Percentiles rank a stretch among this genome's conserved stretches.
These are phyloP conservation scores for Limnodromus scolopaceus DNA, from an alignment of 2,797 vertebrate genomes.

Conservation along the genomic window DNA sequence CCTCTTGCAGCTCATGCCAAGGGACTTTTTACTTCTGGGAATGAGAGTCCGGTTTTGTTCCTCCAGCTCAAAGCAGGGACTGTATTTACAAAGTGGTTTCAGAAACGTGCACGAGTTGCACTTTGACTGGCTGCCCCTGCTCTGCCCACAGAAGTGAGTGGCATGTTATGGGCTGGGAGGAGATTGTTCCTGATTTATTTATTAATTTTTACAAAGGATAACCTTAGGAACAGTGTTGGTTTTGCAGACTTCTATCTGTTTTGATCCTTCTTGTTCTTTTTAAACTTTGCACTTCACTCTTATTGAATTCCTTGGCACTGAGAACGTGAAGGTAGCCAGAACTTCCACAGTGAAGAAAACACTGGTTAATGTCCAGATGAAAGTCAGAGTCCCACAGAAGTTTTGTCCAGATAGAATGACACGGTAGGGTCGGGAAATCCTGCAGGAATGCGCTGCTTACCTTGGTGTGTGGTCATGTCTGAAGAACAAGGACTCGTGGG, in stretches of 20 bases:
- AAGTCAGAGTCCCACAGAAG: background rate
- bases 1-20: background rate
- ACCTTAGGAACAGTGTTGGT: background rate
- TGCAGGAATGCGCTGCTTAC: background rate
- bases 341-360: background rate
- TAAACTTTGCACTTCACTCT: background rate
- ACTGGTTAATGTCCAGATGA: accelerated
- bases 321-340: background rate
- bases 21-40: background rate
- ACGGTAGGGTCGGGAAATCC: background rate
- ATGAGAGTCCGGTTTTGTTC: background rate
- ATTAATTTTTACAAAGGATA: background rate
- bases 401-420: background rate
- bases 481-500: background rate
- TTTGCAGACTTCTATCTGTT: background rate
- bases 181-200: background rate
- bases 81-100: background rate
- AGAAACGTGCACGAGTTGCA: accelerated
- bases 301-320: background rate
- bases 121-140: background rate
- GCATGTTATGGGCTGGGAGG: background rate
- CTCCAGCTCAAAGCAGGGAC: background rate
- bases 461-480: background rate
- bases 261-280: background rate
- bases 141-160: background rate